phyloP scores from a whole-genome alignment of 2,113 vertebrate genomes.

The Oceanodroma tethys region DNA sequence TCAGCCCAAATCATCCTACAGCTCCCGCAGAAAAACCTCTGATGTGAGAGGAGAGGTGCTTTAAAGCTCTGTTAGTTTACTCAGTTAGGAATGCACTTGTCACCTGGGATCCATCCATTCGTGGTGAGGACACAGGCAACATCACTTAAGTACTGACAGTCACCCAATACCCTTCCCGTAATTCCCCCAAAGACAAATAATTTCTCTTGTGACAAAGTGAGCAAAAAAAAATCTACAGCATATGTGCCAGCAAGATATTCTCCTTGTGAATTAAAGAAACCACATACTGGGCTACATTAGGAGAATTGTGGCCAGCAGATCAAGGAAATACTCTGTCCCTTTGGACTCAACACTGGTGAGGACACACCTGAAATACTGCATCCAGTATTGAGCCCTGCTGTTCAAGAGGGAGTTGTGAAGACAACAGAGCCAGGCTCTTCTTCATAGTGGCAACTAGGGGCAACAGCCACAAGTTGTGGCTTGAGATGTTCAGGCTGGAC shows the following conservation, averaged over 20 bases:
- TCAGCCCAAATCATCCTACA: neutral
- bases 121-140: neutral
- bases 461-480: neutral
- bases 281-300: neutral
- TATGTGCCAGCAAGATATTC: neutral
- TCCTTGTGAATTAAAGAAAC: neutral
- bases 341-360: neutral
- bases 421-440: neutral
- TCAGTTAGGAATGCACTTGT: neutral
- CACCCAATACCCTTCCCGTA: neutral
- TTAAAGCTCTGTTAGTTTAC: neutral
- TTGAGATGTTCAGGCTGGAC: neutral
- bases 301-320: neutral
- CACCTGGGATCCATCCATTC: neutral
- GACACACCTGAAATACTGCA: neutral
- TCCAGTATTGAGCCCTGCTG: neutral
- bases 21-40: neutral
- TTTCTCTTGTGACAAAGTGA: neutral
- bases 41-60: neutral
- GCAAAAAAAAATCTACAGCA: neutral
- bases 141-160: neutral
- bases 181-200: neutral
- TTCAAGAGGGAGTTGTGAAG: neutral
- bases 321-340: neutral
- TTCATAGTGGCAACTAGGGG: neutral